Evolutionary conservation across 1,140 invertebrate species (phyloP), one percentile per base, ranked within the genome.

Genomic region (Drosophila setifemur): DNA sequence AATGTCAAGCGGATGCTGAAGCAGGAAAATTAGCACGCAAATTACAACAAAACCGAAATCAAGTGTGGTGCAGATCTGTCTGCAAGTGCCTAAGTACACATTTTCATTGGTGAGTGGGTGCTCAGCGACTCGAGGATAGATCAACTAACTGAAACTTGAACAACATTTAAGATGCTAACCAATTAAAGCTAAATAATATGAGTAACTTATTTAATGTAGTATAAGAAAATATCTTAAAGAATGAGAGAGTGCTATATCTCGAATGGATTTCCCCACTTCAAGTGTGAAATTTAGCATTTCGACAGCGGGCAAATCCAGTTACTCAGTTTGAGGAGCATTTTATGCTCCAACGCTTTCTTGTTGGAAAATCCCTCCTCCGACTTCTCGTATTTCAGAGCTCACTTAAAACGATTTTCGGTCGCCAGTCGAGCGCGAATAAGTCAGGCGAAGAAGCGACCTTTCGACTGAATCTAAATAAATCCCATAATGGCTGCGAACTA

Each of bases 1-100:
- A 72, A 79, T 63, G 66, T 79, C 64, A 79, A 26, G 60, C 26
- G 61, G 67, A 66, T 44, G 68, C 47, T 55, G 74, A 16, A 54
- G 37, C 66, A 67, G 47, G 60, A 85, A n/a, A 79, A 86, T 85
- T 86, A 86, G 81, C 79, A 86, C 54, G 52, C 74, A 85, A 85
- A 71, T 83, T 78, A 57, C 74, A 63, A 63, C 54, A 45, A 60
- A 63, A 57, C 23, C 40, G 5, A 61, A 35, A 28, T 39, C 21
- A 40, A 39, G 45, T 25, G 19, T 23, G 14, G 42, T 48, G 18
- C 16, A 21, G 23, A 48, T 47, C 14, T 16, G 19, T 7, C 12
- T 31, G 25, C 9, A 2, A 5, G 12, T 42, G 0, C 6, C 25
- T 21, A 14, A 3, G 12, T 23, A 33, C 18, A 31, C 26, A 45